Evolutionary conservation across 2,888 invertebrate species (phyloP).

Genomic region (Tyria jacobaeae): DNA sequence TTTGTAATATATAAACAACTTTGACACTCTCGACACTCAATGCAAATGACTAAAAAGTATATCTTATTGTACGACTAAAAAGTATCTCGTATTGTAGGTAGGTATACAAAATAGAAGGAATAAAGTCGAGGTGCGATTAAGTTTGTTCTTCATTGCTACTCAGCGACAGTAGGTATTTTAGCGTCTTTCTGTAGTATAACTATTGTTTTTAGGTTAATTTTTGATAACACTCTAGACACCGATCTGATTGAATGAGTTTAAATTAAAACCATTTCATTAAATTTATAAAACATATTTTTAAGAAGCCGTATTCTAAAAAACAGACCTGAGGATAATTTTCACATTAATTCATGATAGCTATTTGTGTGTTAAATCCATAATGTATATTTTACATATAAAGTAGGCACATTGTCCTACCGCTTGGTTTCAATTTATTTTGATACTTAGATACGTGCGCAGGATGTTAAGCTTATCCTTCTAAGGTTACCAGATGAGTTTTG

Average conservation of each 20-base stretch:
- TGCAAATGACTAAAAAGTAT: too few species aligned
- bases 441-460: slow-evolving; percentile 24
- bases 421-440: slow-evolving; percentile 13
- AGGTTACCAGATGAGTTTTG: slow-evolving; percentile 37
- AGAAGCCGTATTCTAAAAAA: neutral
- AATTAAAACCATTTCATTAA: too few species aligned
- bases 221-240: neutral
- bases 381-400: neutral
- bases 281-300: neutral
- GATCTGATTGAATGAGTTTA: too few species aligned
- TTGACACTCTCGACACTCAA: too few species aligned
- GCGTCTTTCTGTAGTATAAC: neutral
- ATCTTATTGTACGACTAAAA: too few species aligned
- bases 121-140: neutral
- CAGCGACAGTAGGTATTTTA: neutral
- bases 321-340: neutral
- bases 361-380: neutral
- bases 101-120: neutral
- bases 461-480: slow-evolving; percentile 38
- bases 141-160: neutral
- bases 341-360: neutral
- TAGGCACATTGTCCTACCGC: slow-evolving; percentile 6
- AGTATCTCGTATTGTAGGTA: too few species aligned
- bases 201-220: neutral
- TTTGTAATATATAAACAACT: too few species aligned